Base-by-base conservation (phyloP, 2,797 vertebrate species). In the Euthynnus affinis region DNA sequence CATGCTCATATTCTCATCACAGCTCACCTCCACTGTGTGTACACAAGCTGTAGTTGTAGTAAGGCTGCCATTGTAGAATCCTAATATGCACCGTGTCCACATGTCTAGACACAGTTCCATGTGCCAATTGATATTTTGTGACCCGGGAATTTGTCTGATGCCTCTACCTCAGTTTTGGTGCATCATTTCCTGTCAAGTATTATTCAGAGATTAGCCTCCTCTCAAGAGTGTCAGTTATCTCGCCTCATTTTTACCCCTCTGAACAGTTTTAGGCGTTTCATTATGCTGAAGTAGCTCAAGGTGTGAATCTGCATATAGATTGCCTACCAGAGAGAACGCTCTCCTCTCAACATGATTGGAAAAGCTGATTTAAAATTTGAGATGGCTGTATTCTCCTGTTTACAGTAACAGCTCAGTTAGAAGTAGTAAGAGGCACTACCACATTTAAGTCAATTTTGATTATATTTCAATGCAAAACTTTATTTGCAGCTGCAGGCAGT, bases 221-320 rank as follows among this genome's bases (percentile, higher is more conserved):
- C 88, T 90, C 48, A 6, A 80, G 87, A 82, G 84, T 78, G 83
- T 87, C 87, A 68, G 74, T 91, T 92, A 88, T 92, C 82, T 86
- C 17, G 40, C 67, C 84, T 89, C 77, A 66, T 93, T 93, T 90
- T 89, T 88, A 78, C 82, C 82, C 86, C 27, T 87, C 89, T 82
- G 83, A 88, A 82, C 87, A 84, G 82, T 90, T 90, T 91, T 85
- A 90, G 87, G 80, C 84, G 59, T 92, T 93, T 93, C 90, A 95
- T 95, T 92, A 91, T 70, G 70, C 76, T 74, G 64, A 86, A 92
- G 90, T 83, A 90, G 90, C 91, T 93, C 77, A 88, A 89, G 92
- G 88, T 91, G 90, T 86, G 90, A 92, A 94, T 95, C 94, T 95
- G 94, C 93, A 95, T 95, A 94, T 93, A 95, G 90, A 95, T 94